Evolutionary conservation across 2,113 vertebrate genomes (phyloP).

Genomic region (Microtus oregoni): DNA sequence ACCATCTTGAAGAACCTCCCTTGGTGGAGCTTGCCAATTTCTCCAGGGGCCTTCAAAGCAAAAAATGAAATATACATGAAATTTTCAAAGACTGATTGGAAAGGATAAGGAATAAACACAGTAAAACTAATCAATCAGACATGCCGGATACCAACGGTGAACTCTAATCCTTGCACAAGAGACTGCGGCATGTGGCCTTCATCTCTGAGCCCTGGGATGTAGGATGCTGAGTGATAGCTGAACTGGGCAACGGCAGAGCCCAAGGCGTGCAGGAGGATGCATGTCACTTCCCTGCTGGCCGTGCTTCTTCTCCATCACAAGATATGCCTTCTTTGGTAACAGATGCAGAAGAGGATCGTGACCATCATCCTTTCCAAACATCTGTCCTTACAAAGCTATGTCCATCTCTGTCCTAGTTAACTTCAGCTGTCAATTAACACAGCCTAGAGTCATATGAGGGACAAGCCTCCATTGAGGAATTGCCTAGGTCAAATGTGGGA

Average conservation of each 20-base stretch:
- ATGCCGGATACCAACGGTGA: neutral
- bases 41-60: neutral
- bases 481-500: neutral
- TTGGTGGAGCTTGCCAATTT: neutral
- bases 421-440: neutral
- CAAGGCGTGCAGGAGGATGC: accelerated
- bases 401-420: neutral
- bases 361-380: neutral
- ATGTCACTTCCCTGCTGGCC: neutral
- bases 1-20: neutral
- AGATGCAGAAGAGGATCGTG: neutral
- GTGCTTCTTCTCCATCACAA: neutral
- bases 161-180: neutral
- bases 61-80: neutral
- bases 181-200: neutral
- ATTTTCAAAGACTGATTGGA: neutral
- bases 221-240: too few species aligned
- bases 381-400: neutral
- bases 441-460: neutral
- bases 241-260: neutral
- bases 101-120: neutral
- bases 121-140: neutral
- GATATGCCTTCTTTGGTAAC: neutral
- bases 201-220: neutral
- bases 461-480: neutral